Conservation (phyloP, 2,113 vertebrate species). For the Diglossa brunneiventris region DNA sequence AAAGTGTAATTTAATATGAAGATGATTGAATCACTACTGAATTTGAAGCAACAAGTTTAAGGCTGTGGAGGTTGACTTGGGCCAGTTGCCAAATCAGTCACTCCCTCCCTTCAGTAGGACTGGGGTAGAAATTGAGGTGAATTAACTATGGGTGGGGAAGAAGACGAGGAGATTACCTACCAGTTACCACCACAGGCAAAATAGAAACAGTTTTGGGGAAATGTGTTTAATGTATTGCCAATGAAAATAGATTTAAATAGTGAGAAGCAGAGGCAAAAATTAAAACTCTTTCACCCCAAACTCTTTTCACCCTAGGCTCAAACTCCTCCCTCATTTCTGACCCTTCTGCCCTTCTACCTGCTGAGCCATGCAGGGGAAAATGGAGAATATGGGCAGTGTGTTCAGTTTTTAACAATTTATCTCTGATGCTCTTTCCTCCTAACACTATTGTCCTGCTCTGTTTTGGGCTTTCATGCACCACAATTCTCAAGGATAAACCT, state of each 20-base stretch:
- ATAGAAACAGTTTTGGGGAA: not conserved
- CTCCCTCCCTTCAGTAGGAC: not conserved
- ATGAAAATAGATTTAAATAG: not conserved
- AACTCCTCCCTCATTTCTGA: not conserved
- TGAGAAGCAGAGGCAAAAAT: not conserved
- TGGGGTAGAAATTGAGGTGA: not conserved
- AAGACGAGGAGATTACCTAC: not conserved
- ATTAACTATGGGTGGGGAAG: not conserved
- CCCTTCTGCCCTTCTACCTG: not conserved
- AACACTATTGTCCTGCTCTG: not conserved
- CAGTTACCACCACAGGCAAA: not conserved
- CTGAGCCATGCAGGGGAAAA: not conserved
- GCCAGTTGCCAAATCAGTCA: not conserved
- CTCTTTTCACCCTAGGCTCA: not conserved
- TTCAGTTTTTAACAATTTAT: not conserved
- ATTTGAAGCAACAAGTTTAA: not conserved
- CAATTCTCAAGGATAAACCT: not conserved
- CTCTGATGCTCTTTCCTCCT: not conserved
- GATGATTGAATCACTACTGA: not conserved
- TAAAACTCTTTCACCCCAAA: not conserved
- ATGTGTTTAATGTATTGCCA: not conserved
- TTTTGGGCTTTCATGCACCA: not conserved
- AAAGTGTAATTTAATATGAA: not conserved
- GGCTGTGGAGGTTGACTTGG: not conserved
- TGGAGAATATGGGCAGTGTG: rapidly evolving